Conservation (phyloP, 2,797 vertebrate species). For the Mionectes olivaceus region DNA sequence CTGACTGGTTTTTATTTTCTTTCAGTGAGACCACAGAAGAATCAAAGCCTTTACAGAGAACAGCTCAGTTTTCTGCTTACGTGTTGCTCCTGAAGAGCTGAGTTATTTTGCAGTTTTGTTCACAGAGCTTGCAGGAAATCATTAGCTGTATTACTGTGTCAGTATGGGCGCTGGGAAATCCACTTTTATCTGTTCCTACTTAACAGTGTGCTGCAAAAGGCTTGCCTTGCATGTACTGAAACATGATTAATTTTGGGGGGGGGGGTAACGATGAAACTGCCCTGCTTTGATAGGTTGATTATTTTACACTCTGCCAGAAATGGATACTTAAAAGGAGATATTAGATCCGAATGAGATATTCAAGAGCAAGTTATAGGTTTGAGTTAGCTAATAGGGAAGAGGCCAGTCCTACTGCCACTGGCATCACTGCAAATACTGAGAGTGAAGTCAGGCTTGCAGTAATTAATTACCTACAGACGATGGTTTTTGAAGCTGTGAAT, state of each 20-base stretch:
- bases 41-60: neutral
- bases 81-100: slow-evolving; percentile 39
- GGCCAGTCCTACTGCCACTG: neutral
- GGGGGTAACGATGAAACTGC: neutral
- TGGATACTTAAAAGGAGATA: neutral
- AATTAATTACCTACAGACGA: slow-evolving; percentile 11
- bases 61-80: slow-evolving; percentile 54
- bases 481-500: slow-evolving; percentile 21
- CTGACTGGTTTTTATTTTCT: neutral
- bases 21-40: neutral
- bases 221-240: slow-evolving; percentile 6
- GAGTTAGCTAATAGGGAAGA: neutral
- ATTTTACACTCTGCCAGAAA: neutral
- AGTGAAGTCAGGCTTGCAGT: neutral
- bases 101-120: slow-evolving; percentile 41
- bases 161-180: neutral
- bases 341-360: neutral
- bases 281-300: neutral
- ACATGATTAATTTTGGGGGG: neutral
- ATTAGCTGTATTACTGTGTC: slow-evolving; percentile 37
- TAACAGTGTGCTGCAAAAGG: neutral
- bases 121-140: neutral
- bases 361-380: neutral
- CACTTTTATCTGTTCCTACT: slow-evolving; percentile 3
- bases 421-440: neutral